Conservation (phyloP, 35 echinoderm and acorn worm species). For the Antedon bifida region DNA sequence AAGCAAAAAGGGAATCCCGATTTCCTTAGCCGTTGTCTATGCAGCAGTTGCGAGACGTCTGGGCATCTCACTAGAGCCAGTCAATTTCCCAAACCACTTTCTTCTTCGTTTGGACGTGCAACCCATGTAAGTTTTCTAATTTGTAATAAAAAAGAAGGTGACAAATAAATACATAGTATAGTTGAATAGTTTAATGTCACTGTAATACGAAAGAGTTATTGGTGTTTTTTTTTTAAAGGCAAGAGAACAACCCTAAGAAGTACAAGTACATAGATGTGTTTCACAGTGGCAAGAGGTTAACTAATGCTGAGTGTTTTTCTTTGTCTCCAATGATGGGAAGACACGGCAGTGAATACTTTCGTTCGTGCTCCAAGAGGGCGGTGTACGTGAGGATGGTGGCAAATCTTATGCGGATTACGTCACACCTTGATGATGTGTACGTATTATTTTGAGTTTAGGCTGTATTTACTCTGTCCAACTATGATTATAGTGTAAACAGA, state of each 20-base stretch:
- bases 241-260: neutral
- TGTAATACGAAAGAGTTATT: no score
- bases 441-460: neutral
- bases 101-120: constrained; percentile 2
- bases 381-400: constrained; percentile 28
- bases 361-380: neutral
- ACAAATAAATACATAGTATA: no score
- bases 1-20: constrained; percentile 28
- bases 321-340: neutral
- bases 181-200: no score
- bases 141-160: no score
- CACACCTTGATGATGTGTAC: constrained; percentile 6
- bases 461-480: no score
- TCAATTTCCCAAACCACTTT: constrained; percentile 44
- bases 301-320: neutral
- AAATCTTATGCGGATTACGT: constrained; percentile 9
- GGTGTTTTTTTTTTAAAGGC: neutral
- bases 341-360: constrained; percentile 1
- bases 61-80: constrained; percentile 19
- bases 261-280: neutral
- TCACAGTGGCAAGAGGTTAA: neutral
- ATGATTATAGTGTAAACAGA: no score
- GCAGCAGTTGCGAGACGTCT: constrained; percentile 13
- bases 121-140: constrained; percentile 18
- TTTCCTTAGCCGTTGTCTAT: constrained; percentile 26